Base-by-base conservation (phyloP, 2,888 invertebrate genomes). In the Pammene fasciana region DNA sequence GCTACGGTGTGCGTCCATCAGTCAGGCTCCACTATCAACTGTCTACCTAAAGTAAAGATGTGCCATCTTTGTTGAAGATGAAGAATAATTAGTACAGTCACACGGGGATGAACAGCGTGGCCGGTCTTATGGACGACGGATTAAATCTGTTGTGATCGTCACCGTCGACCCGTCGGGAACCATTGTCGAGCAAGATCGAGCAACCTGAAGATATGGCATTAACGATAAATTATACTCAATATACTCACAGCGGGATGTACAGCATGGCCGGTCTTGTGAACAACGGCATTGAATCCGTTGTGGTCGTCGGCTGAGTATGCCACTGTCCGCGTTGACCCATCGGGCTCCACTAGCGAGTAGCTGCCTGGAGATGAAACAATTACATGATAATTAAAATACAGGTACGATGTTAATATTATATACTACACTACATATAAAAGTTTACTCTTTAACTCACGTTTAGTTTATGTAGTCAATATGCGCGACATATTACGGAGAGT, bases 261-360 rank as follows among this genome's bases (percentile, higher is more conserved):
- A 14, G 94, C 93, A 77, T 95, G 95, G 59, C 95, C 95, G 36
- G 94, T 90, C 83, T 94, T 94, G 74, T 94, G 94, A 6, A 95
- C 95, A 59, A 95, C 93, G 36, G 95, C 95, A 79, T 95, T 95
- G 90, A 95, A 95, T 10, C 95, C 95, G 76, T 93, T 94, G 82
- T 95, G 95, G 79, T 95, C 94, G 79, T 95, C 95, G 54, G 96
- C 95, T 18, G 94, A 93, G 83, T 96, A 96, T 73, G 94, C 93
- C 50, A 96, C 96, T 50, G 93, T 93, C 8, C 92, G 84, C 0
- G 92, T 93, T 0, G 92, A 88, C 16, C 95, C 95, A 74, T 94
- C 94, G 0, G 95, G 94, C 74, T 94, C 94, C 18, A 95, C 91
- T 77, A 94, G 89, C 0, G 95, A 95, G 81, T 95, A 95, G 76